Base-by-base conservation (phyloP, 2,797 vertebrate species). In the Gephyroberyx darwinii region DNA sequence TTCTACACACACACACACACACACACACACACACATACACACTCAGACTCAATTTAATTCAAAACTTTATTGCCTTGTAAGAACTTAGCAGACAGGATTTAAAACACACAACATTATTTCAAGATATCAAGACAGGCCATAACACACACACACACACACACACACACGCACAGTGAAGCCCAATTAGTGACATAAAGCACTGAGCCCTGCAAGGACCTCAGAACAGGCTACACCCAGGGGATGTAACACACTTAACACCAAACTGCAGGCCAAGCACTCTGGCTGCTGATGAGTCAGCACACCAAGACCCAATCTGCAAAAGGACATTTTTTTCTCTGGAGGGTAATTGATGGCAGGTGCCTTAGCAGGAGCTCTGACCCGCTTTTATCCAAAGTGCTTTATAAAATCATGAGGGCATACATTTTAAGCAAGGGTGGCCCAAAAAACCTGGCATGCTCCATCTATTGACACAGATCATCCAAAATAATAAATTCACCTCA, bases 1-100 rank as follows among this genome's bases (percentile, higher is more conserved):
- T 98, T 98, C 97, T 99, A 89, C 0, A 82, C 52, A 79, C 20
- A 65, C 67, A 78, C 51, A 65, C 5, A 75, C 22, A 22, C 13
- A 37, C n/a, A 54, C 16, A 74, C 13, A 50, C 45, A 54, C 61
- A 48, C 4, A 58, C 5, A 52, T 20, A 71, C 8, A 62, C 9
- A 67, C 20, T 57, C 10, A 48, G 22, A 31, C 26, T 72, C n/a
- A 52, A n/a, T n/a, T 53, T 4, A 6, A 39, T 39, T 45, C 10
- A 47, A 31, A 57, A 37, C 22, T 56, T 14, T 60, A 1, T 6
- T 8, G n/a, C 22, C 13, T 41, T 14, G 61, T 22, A 14, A 20
- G 50, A 16, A 35, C 2, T 58, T 69, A 61, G 62, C 67, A 69
- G 51, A 39, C 3, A 31, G 22, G 26, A 30, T 52, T 41, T 63